phyloP scores from a whole-genome alignment of 1,140 invertebrate species.

The Ceratosolen solmsi region DNA sequence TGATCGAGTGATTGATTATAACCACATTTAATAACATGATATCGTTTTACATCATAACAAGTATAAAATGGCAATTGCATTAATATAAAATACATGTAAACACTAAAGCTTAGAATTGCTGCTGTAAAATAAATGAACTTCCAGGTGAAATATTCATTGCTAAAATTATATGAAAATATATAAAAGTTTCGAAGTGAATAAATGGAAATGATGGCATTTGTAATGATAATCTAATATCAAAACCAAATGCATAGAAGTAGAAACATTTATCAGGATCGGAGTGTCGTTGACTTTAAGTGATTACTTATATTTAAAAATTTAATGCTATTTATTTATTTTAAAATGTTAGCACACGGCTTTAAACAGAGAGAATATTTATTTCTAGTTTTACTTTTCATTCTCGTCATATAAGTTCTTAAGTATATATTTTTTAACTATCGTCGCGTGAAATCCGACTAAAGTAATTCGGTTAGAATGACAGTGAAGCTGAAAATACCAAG shows the following conservation, averaged over 20 bases:
- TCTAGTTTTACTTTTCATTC: not conserved
- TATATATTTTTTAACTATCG: not conserved
- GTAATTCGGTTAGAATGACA: not conserved
- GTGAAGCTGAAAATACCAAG: not conserved
- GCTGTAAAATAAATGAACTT: not conserved
- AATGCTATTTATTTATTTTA: no score
- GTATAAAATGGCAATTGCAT: not conserved
- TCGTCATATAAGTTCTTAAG: not conserved
- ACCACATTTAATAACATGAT: not conserved
- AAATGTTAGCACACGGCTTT: not conserved
- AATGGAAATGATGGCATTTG: no score
- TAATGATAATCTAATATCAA: no score
- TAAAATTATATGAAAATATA: no score
- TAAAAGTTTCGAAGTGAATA: no score
- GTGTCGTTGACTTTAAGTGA: no score
- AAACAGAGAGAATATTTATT: not conserved
- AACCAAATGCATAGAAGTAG: no score
- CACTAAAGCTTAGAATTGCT: not conserved
- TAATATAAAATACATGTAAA: not conserved
- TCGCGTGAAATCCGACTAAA: not conserved
- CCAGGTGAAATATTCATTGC: no score
- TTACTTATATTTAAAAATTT: no score
- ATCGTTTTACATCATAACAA: slow-evolving; percentile 8
- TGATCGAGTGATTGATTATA: not conserved
- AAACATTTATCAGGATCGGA: no score